Evolutionary conservation across 2,113 vertebrate genomes (phyloP), one percentile per base, ranked within the genome.

Genomic region (Microtus richardsoni): DNA sequence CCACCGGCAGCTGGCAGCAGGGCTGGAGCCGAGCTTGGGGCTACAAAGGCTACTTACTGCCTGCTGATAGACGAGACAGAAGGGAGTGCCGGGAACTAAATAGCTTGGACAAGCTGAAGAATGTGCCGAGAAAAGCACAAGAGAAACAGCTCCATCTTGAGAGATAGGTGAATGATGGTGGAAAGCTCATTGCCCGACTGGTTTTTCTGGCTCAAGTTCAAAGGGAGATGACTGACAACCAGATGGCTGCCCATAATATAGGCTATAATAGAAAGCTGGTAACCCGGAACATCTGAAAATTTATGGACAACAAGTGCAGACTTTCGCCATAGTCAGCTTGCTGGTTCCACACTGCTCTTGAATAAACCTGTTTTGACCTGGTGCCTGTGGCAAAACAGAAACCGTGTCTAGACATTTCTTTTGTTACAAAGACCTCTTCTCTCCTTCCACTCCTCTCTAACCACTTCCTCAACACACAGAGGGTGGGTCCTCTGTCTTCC

Each of bases 161-260:
- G 66, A 80, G 30, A 52, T 1, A 84, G 10, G 64, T 83, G 75
- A 85, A 91, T 91, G 71, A 77, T 30, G 11, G 3, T 89, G 54
- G 26, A 64, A 71, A 74, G 90, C 83, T 82, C 58, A 49, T 19
- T 44, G 68, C 62, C 68, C 64, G 64, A 68, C 80, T 92, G 90
- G 73, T 68, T 97, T 97, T 84, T 91, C 87, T 96, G 91, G 96
- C 75, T 88, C 62, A 90, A 10, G 36, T 94, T 96, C 74, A 88
- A 93, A 96, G 89, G 86, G 41, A 93, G 75, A 94, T 91, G 89
- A 91, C 7, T 44, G 87, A 95, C 60, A 91, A 68, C 44, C 80
- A 82, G 83, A 87, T 94, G 87, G 87, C 39, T 91, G 44, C 30
- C 89, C 52, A 54, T 11, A 80, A 71, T 26, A 39, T 33, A 64